Conservation (phyloP, 53 echinoderm and acorn worm genomes). For the Crossaster papposus region DNA sequence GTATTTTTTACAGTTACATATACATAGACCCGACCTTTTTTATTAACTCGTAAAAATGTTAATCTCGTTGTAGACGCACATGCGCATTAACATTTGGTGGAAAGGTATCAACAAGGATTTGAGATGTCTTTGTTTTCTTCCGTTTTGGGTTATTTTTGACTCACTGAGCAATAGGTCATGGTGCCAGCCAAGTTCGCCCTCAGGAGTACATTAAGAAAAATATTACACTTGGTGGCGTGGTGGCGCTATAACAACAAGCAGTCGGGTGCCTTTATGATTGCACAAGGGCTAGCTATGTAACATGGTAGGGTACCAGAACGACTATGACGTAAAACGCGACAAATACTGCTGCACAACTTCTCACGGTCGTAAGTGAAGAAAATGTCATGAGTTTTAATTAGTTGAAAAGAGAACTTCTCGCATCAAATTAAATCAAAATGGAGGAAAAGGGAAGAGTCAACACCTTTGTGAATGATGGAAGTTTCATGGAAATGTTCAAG, state of each 20-base stretch:
- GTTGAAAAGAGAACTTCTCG: not conserved
- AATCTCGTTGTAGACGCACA: too few relatives aligned
- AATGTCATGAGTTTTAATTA: not conserved
- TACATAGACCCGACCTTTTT: too few relatives aligned
- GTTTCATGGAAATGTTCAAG: conserved; percentile 75
- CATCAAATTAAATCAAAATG: not conserved
- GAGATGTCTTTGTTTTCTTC: too few relatives aligned
- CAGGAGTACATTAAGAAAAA: not conserved
- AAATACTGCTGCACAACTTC: not conserved
- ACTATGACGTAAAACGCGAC: not conserved
- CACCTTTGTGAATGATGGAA: conserved; percentile 67
- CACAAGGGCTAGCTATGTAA: not conserved
- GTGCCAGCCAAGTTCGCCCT: not conserved
- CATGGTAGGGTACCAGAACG: not conserved
- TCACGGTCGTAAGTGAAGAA: not conserved
- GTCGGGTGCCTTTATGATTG: conserved; percentile 16
- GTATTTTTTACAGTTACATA: too few relatives aligned
- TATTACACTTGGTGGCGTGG: conserved; percentile 3
- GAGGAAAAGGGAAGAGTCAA: conserved; percentile 49
- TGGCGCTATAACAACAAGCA: conserved; percentile 41
- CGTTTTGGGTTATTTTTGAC: too few relatives aligned
- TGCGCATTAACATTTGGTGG: too few relatives aligned
- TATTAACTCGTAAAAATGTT: too few relatives aligned
- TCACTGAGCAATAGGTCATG: not conserved
- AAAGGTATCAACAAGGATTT: too few relatives aligned